Percentiles rank a stretch among this genome's conserved stretches.
These are phyloP conservation scores for Harpalus rufipes DNA, from an alignment of 2,888 invertebrate genomes.

Conservation along the genomic window DNA sequence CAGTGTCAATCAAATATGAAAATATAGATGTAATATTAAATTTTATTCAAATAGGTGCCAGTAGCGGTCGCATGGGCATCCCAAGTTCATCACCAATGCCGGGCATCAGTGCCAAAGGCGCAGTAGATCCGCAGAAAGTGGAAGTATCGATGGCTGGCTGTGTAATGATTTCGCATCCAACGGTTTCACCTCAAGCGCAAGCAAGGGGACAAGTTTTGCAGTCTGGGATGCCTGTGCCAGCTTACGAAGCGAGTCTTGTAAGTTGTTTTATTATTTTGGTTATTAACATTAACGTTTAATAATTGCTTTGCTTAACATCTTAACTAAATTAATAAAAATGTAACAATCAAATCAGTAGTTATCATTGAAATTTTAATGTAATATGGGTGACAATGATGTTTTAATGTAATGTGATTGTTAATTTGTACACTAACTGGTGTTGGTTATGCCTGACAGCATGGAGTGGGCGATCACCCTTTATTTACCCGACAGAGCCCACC, in stretches of 20 bases:
- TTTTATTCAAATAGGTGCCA: conserved; percentile 75
- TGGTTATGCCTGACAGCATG: conserved; percentile 80
- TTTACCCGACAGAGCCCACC: conserved; percentile 85
- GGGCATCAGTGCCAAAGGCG: conserved; percentile 75
- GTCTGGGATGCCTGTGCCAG: conserved; percentile 80
- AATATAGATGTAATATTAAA: neutral
- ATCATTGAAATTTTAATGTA: conserved; percentile 6
- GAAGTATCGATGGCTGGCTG: conserved; percentile 80
- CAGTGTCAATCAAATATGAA: no score
- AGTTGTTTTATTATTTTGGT: conserved; percentile 74
- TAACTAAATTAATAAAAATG: conserved; percentile 34
- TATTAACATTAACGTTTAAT: neutral
- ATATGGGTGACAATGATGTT: conserved; percentile 19
- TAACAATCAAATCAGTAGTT: conserved; percentile 13
- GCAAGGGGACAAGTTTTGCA: conserved; percentile 79
- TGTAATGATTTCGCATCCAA: conserved; percentile 78
- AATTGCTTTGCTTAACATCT: conserved; percentile 50
- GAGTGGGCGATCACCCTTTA: conserved; percentile 78
- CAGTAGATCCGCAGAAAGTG: conserved; percentile 80
- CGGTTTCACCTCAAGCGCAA: conserved; percentile 77
- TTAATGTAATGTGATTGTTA: conserved; percentile 40
- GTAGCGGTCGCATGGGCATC: conserved; percentile 78
- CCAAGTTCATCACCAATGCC: conserved; percentile 82
- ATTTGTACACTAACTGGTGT: conserved; percentile 70
- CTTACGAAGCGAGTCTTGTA: conserved; percentile 86